phyloP scores from a whole-genome alignment of 2,888 invertebrate species.

The Standfussiana lucernea region DNA sequence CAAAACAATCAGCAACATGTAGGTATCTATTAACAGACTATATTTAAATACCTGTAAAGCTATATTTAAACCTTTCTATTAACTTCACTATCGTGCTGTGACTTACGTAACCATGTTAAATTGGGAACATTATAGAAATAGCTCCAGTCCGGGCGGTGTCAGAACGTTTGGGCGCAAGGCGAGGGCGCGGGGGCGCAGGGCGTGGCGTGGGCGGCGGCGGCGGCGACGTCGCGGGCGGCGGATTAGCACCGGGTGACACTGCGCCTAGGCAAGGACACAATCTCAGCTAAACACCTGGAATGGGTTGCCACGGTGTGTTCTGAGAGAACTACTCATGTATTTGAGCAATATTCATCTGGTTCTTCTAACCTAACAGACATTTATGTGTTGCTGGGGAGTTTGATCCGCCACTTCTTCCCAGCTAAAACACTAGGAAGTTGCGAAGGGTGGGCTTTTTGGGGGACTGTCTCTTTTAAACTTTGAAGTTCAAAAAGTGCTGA shows the following conservation, averaged over 20 bases:
- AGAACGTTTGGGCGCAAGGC: slow-evolving; percentile 28
- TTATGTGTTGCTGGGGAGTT: not conserved
- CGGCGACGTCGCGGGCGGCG: slow-evolving; percentile 67
- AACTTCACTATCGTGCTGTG: not conserved
- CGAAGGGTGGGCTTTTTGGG: not conserved
- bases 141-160: slow-evolving; percentile 13
- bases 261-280: slow-evolving; percentile 60
- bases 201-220: slow-evolving; percentile 52
- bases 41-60: not conserved
- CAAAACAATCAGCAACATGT: not conserved
- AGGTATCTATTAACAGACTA: not conserved
- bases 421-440: not conserved
- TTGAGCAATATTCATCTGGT: not conserved
- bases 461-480: not conserved
- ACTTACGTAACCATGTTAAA: slow-evolving; percentile 1
- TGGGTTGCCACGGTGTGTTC: slow-evolving; percentile 2
- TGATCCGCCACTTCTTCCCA: not conserved
- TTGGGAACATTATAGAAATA: slow-evolving; percentile 26
- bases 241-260: slow-evolving; percentile 70
- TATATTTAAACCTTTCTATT: not conserved
- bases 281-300: slow-evolving; percentile 43
- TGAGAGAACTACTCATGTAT: not conserved
- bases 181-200: not conserved
- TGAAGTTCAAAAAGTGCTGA: not conserved
- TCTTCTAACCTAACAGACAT: not conserved